Conservation (phyloP, 1,140 invertebrate genomes). For the Cydia splendana region DNA sequence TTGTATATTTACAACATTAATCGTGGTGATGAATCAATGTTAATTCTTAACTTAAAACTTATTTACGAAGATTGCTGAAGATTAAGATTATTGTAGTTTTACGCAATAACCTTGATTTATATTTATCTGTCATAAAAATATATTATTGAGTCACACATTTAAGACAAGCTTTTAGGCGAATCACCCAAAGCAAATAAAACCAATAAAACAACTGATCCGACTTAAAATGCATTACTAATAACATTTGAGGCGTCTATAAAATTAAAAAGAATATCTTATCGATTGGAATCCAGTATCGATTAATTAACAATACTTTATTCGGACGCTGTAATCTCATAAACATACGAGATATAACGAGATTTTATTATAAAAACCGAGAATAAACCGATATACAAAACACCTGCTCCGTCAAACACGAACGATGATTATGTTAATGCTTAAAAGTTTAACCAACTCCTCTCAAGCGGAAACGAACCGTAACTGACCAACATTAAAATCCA, state of each 20-base stretch:
- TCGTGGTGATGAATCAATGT: too few relatives aligned
- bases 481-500: constrained; percentile 46
- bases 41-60: too few relatives aligned
- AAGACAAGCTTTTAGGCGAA: constrained; percentile 21
- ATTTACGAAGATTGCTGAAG: too few relatives aligned
- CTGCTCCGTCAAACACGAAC: constrained; percentile 73
- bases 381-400: constrained; percentile 75
- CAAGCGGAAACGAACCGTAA: constrained; percentile 62
- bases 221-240: constrained; percentile 26
- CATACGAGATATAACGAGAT: constrained; percentile 66
- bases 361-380: constrained; percentile 76
- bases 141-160: neutral
- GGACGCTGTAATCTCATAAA: constrained; percentile 63
- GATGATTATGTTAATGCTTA: constrained; percentile 74
- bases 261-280: constrained; percentile 23
- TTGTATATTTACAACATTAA: too few relatives aligned
- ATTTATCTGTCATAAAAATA: neutral
- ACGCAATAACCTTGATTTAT: neutral
- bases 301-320: constrained; percentile 51
- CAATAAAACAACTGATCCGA: neutral
- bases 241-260: constrained; percentile 19
- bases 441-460: constrained; percentile 46
- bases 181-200: constrained; percentile 18
- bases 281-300: constrained; percentile 40
- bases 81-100: too few relatives aligned